These are phyloP conservation scores for Cyprinus carpio DNA, from an alignment of 2,113 vertebrate genomes.

Conservation along the genomic window DNA sequence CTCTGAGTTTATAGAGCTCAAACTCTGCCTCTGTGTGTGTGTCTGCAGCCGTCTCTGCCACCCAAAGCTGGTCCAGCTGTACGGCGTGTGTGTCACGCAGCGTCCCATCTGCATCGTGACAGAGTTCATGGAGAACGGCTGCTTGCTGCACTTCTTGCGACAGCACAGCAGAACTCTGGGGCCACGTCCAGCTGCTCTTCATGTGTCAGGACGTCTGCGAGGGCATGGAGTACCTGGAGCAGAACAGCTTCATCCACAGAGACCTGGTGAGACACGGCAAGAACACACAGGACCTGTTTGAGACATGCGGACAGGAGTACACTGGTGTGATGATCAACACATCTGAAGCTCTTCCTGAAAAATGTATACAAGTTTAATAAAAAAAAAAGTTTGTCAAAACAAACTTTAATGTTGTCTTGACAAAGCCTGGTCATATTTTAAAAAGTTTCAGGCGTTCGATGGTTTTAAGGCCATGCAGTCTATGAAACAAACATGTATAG, in stretches of 20 bases:
- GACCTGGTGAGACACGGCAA: conserved; percentile 74
- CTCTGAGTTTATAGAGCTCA: no score
- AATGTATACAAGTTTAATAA: no score
- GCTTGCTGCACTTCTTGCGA: conserved; percentile 86
- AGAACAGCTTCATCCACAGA: conserved; percentile 89
- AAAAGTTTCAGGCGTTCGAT: no score
- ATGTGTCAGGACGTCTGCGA: conserved; percentile 86
- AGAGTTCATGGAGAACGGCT: conserved; percentile 94
- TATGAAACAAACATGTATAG: not conserved
- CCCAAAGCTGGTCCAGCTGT: conserved; percentile 92
- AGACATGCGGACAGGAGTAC: no score
- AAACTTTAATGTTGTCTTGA: no score
- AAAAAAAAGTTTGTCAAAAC: no score
- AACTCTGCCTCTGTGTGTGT: conserved; percentile 19
- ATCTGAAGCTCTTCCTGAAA: no score
- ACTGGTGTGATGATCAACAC: no score
- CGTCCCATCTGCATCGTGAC: conserved; percentile 91
- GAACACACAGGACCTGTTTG: no score
- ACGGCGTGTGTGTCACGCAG: conserved; percentile 91
- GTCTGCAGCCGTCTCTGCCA: conserved; percentile 87
- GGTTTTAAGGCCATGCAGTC: no score
- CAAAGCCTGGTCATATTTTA: no score
- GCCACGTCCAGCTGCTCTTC: conserved; percentile 66
- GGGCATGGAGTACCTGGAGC: conserved; percentile 90
- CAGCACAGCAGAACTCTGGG: conserved; percentile 80